Percentiles rank a stretch among this genome's conserved stretches.
Evolutionary conservation across 1,140 invertebrate genomes (phyloP).

Genomic region (Pentalonia nigronervosa): DNA sequence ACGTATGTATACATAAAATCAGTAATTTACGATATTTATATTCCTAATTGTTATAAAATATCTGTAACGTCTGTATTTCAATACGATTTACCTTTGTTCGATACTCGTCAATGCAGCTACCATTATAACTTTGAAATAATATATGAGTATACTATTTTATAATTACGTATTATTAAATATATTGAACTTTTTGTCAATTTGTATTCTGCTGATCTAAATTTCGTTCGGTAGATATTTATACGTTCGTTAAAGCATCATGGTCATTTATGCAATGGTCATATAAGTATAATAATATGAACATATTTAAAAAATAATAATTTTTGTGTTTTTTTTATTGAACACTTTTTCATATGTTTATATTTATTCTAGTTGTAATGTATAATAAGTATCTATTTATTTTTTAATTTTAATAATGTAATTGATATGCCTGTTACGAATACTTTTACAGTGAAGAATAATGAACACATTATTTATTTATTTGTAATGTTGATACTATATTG

Average conservation of each 20-base stretch:
- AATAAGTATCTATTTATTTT: neutral
- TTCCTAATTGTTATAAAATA: neutral
- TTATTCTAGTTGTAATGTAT: neutral
- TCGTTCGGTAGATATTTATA: neutral
- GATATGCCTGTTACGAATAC: neutral
- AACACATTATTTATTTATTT: neutral
- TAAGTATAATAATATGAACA: neutral
- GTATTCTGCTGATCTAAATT: neutral
- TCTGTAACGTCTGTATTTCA: neutral
- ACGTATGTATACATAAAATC: neutral
- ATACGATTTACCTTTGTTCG: neutral
- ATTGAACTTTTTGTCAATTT: neutral
- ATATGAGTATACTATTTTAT: neutral
- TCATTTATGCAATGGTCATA: neutral
- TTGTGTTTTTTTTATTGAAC: too few relatives aligned
- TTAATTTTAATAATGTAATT: slow-evolving; percentile 1
- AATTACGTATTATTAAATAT: neutral
- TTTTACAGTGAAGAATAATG: neutral
- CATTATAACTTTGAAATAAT: neutral
- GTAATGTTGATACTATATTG: neutral
- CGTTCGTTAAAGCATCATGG: neutral
- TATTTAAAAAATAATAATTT: neutral
- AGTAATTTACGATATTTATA: neutral
- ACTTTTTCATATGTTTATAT: neutral
- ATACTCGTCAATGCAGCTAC: neutral